A percentile compares a stretch with the other conserved stretches of the same genome.
Conservation (phyloP, 2,797 vertebrate genomes). For the Gallinago nigripennis region DNA sequence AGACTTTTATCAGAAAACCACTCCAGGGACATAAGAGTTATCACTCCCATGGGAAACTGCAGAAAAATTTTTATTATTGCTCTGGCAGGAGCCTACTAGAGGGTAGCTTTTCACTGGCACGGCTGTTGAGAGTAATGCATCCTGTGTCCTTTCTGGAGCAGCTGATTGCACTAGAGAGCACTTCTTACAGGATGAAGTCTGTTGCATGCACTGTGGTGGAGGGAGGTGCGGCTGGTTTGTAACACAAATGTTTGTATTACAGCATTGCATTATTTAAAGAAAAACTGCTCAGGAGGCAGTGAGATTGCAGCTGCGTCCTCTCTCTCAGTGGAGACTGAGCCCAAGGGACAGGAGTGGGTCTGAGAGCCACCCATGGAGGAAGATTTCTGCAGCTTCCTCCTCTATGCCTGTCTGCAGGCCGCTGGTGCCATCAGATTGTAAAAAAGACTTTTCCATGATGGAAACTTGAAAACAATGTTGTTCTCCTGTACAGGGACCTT, state of each 20-base stretch:
- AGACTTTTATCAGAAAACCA: constrained; percentile 31
- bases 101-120: background rate
- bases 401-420: background rate
- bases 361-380: background rate
- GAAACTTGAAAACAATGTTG: background rate
- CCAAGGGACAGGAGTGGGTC: background rate
- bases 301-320: background rate
- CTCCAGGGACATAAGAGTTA: background rate
- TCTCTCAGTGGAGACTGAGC: rapidly evolving
- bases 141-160: constrained; percentile 1
- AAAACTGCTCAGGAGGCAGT: background rate
- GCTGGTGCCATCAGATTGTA: background rate
- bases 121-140: background rate
- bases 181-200: background rate
- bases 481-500: background rate
- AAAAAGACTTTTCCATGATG: background rate
- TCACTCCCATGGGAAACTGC: background rate
- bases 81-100: background rate
- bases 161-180: background rate
- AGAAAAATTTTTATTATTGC: constrained; percentile 1
- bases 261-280: background rate
- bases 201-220: background rate
- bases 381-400: background rate
- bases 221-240: background rate
- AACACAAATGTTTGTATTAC: background rate